These are phyloP conservation scores for Pachycephus smyrnensis DNA, from an alignment of 2,888 invertebrate species.

Conservation along the genomic window DNA sequence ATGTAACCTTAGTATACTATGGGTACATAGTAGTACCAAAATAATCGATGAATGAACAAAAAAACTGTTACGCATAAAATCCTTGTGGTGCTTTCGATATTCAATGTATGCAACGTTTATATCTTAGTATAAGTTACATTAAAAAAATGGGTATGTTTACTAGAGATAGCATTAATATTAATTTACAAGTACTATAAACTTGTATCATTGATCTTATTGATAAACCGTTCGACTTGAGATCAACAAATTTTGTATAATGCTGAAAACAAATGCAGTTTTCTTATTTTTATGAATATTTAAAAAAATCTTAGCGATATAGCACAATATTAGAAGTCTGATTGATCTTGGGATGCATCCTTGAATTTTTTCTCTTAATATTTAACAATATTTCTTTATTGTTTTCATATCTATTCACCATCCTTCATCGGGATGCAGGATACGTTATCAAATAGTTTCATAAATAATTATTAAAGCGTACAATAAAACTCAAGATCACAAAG, in stretches of 20 bases:
- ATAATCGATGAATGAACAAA: constrained; percentile 39
- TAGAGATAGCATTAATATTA: background rate
- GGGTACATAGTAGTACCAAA: constrained; percentile 43
- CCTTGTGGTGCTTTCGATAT: constrained; percentile 35
- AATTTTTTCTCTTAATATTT: background rate
- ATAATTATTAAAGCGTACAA: background rate
- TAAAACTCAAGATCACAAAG: background rate
- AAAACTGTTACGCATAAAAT: constrained; percentile 31
- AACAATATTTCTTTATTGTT: background rate
- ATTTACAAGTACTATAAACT: background rate
- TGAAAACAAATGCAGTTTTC: background rate
- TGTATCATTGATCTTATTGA: background rate
- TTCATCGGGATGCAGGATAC: background rate
- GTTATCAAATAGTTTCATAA: background rate
- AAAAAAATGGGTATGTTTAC: background rate
- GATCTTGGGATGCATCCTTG: background rate
- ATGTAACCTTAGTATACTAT: constrained; percentile 35
- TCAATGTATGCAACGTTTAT: constrained; percentile 22
- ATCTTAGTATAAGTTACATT: constrained; percentile 30
- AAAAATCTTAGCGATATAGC: background rate
- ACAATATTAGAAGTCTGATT: background rate
- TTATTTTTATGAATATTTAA: background rate
- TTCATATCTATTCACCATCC: background rate
- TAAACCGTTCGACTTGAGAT: background rate
- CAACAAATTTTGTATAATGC: background rate